Evolutionary conservation across 2,113 vertebrate genomes (phyloP).

Genomic region (Actinemys pallida): DNA sequence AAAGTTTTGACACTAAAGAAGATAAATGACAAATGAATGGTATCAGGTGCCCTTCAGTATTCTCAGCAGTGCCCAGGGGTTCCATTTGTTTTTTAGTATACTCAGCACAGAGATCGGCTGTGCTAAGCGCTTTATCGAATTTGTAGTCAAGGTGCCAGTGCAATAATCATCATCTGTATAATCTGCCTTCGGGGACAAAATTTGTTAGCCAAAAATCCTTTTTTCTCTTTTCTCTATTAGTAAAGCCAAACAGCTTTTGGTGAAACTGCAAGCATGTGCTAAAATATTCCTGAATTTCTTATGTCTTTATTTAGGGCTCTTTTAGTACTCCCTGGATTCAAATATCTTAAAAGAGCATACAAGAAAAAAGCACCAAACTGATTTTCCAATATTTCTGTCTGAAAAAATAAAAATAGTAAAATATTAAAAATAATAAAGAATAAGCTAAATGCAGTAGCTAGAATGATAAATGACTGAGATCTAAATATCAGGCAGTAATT

Average conservation of each 20-base stretch:
- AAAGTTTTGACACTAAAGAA: conserved; percentile 61
- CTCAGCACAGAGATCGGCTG: conserved; percentile 38
- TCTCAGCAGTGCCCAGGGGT: conserved; percentile 27
- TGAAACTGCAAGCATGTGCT: conserved; percentile 34
- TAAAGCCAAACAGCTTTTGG: background rate
- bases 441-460: conserved; percentile 21
- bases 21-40: conserved; percentile 49
- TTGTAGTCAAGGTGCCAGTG: conserved; percentile 43
- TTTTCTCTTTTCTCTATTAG: conserved; percentile 14
- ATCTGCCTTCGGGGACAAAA: conserved; percentile 41
- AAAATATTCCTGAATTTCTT: conserved; percentile 42
- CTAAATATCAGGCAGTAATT: conserved; percentile 3
- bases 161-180: conserved; percentile 35
- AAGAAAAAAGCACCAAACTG: background rate
- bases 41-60: conserved; percentile 49
- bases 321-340: background rate
- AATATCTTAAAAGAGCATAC: conserved; percentile 1
- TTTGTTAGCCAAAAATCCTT: conserved; percentile 26
- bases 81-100: conserved; percentile 41
- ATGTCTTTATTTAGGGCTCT: background rate
- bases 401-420: conserved; percentile 21
- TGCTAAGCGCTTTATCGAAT: conserved; percentile 57
- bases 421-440: conserved; percentile 25
- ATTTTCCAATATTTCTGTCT: background rate
- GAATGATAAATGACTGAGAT: conserved; percentile 36